Conservation (phyloP, 2,888 invertebrate genomes). For the Leptogaster cylindrica region DNA sequence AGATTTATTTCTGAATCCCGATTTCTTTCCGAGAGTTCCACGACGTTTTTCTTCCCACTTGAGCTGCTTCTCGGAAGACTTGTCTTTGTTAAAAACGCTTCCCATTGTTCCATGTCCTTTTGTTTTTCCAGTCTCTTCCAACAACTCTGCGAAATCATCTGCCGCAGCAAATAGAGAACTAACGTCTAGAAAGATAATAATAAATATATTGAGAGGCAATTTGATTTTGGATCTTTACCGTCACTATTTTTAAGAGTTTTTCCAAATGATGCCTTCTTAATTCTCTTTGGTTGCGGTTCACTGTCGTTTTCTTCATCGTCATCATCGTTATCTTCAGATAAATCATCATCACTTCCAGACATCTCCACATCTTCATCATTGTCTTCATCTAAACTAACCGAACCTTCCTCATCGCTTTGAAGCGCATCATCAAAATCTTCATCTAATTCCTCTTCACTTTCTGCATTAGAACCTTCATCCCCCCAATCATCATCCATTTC, state of each 20-base stretch:
- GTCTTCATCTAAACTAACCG: constrained; percentile 49
- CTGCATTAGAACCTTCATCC: constrained; percentile 53
- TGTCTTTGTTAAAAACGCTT: constrained; percentile 76
- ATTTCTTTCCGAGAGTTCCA: constrained; percentile 53
- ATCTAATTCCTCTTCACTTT: constrained; percentile 49
- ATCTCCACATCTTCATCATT: constrained; percentile 51
- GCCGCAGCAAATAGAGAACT: constrained; percentile 80
- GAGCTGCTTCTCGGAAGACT: constrained; percentile 78
- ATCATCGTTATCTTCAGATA: constrained; percentile 50
- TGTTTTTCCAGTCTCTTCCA: constrained; percentile 81
- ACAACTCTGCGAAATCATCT: constrained; percentile 85
- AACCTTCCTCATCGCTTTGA: constrained; percentile 51
- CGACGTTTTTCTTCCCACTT: constrained; percentile 79
- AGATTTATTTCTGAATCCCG: constrained; percentile 17
- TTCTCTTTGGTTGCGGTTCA: constrained; percentile 47
- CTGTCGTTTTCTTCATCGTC: too few species aligned
- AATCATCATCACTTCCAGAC: constrained; percentile 48
- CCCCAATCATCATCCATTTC: constrained; percentile 58
- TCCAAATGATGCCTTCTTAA: constrained; percentile 51
- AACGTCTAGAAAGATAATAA: constrained; percentile 60
- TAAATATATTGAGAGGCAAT: background rate
- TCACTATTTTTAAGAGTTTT: constrained; percentile 57
- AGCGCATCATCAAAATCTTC: constrained; percentile 62
- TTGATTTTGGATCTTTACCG: constrained; percentile 51
- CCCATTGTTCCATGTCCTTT: constrained; percentile 72